Base-by-base conservation (phyloP, 2,113 vertebrate species). In the Herpetotheres cachinnans region DNA sequence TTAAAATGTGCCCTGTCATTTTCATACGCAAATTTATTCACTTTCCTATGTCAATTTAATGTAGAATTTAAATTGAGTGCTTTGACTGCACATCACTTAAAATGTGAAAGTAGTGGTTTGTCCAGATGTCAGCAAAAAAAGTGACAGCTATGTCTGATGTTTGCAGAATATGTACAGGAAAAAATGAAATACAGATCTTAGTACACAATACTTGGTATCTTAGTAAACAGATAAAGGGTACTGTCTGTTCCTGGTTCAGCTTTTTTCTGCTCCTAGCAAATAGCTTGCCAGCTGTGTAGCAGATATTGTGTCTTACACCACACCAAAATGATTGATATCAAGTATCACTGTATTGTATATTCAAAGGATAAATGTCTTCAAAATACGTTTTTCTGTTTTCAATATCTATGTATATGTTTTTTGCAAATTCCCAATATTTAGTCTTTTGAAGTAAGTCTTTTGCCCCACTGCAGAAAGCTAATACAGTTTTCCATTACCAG, bases 1-100 rank as follows among this genome's bases (percentile, higher is more conserved):
- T 96, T 93, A 71, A 94, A 84, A 97, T 47, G 29, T 87, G 56
- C 36, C 44, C 58, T 90, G 44, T 91, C 77, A 40, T 72, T 56
- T 85, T 86, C 65, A 36, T 76, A 84, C 4, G 18, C 65, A 91
- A 89, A 82, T 93, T 19, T 67, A 67, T 95, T 87, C 77, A 46
- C 46, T 89, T 90, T 91, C 25, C 27, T 59, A 1, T 82, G 47
- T 93, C 69, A 81, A 59, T 56, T 85, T 69, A 65, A 82, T 47
- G 52, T 73, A 78, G 55, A 63, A 79, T 96, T 87, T 52, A 88
- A 92, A 80, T 32, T 55, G n/a, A 74, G 14, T 79, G 65, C 65
- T 89, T 92, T 93, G 76, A 78, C 62, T 91, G 77, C 55, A 40
- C 15, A 70, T 89, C 9, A 74, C 67, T 89, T 91, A 93, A 93